phyloP scores from a whole-genome alignment of 2,113 vertebrate genomes.

The Muscicapa adusta region DNA sequence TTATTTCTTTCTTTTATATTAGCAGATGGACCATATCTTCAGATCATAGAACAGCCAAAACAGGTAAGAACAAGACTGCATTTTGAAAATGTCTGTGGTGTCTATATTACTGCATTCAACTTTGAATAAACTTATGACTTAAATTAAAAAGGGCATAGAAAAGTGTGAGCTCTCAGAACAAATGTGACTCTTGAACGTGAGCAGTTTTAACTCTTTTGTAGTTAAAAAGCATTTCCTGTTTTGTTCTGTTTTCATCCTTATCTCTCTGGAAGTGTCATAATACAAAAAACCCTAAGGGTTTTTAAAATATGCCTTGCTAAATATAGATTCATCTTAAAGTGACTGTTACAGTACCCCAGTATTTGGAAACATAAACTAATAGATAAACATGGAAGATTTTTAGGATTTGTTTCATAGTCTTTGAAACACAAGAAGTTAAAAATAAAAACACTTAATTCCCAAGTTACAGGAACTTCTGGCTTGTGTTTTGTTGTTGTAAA shows the following conservation, averaged over 20 bases:
- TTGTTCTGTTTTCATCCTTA: background rate
- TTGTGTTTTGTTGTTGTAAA: background rate
- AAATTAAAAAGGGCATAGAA: background rate
- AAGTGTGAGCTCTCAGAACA: background rate
- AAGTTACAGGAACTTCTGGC: background rate
- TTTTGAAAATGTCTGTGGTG: background rate
- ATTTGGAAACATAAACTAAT: background rate
- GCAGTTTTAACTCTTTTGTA: background rate
- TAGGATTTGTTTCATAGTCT: background rate
- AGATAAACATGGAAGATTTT: background rate
- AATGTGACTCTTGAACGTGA: background rate
- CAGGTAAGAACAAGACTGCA: constrained; percentile 74
- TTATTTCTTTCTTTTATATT: constrained; percentile 34
- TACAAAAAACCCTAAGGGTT: background rate
- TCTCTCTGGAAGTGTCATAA: background rate
- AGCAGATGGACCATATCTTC: constrained; percentile 83
- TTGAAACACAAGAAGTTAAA: background rate
- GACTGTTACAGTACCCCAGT: background rate
- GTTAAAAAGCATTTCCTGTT: constrained; percentile 7
- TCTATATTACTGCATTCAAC: background rate
- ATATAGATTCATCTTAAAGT: background rate
- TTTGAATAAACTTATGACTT: background rate
- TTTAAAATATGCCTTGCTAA: background rate
- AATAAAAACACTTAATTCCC: background rate
- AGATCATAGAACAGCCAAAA: constrained; percentile 88